Evolutionary conservation across 2,888 invertebrate genomes (phyloP).

Genomic region (Scelioninae gen. 1): DNA sequence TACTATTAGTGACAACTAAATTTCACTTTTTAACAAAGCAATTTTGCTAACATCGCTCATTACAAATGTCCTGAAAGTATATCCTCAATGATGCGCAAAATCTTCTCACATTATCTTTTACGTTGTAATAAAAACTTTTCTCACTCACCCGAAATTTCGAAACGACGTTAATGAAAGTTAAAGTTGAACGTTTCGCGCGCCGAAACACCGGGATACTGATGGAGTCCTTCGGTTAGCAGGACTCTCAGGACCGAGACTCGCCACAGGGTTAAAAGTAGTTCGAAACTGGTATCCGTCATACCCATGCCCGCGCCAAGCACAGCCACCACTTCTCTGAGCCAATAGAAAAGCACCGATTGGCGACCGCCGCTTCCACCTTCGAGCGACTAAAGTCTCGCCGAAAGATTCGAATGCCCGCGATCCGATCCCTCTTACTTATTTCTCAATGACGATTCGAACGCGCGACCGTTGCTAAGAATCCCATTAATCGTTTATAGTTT

Average conservation of each 20-base stretch:
- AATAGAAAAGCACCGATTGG: constrained; percentile 66
- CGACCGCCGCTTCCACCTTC: constrained; percentile 57
- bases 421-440: constrained; percentile 38
- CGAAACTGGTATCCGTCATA: constrained; percentile 86
- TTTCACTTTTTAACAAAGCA: no score
- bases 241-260: constrained; percentile 80
- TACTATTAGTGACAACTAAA: no score
- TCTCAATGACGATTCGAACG: neutral
- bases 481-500: no score
- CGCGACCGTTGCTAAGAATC: neutral
- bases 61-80: no score
- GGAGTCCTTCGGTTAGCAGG: constrained; percentile 73
- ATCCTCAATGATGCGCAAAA: no score
- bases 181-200: constrained; percentile 53
- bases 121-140: no score
- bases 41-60: no score
- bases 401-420: constrained; percentile 24
- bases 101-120: no score
- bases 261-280: constrained; percentile 85
- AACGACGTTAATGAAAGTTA: constrained; percentile 47
- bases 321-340: constrained; percentile 67
- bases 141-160: constrained; percentile 54
- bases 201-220: constrained; percentile 77
- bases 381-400: constrained; percentile 52
- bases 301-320: constrained; percentile 84